Evolutionary conservation across 1,140 invertebrate genomes (phyloP), one percentile per base, ranked within the genome.

Genomic region (Heliconius hewitsoni): DNA sequence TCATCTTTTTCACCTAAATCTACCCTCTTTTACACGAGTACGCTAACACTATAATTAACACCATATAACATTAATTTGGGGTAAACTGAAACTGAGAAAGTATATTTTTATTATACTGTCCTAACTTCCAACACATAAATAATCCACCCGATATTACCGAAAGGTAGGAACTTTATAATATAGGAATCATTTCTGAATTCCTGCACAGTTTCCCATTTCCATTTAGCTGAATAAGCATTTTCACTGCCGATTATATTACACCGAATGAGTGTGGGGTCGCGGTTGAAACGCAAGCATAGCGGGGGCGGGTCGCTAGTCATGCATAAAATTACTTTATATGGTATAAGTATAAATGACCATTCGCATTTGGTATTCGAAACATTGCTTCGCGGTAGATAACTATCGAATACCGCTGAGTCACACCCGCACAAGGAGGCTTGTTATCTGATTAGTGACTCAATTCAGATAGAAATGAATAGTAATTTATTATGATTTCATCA

Each of bases 401-500:
- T 82, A 84, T 84, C 78, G 27, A 78, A 78, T 77, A 76, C 23
- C 34, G 81, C 81, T 85, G 82, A 84, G 52, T 83, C 78, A 81
- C 71, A 72, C 23, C 60, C 11, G 60, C 78, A n/a, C 72, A 79
- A 57, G 71, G 30, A 66, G 77, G 72, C 73, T 76, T 74, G 74
- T 81, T 85, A 84, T 85, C 83, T 84, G 82, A 82, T 85, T 77
- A 79, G 71, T 89, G 88, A 88, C 74, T 88, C 88, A 89, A 72
- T 81, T 73, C 75, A 60, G 74, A 74, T 82, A 80, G 73, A 80
- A 79, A 84, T 76, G 77, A 82, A 76, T 78, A 81, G 34, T 75
- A 74, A 71, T 80, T 77, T 71, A 77, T 77, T 73, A 50, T 55
- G 73, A 71, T 77, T 81, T 78, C 77, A 77, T 77, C 76, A 77